Evolutionary conservation across 1,140 invertebrate genomes (phyloP).

Genomic region (Panagrolaimus sp.): DNA sequence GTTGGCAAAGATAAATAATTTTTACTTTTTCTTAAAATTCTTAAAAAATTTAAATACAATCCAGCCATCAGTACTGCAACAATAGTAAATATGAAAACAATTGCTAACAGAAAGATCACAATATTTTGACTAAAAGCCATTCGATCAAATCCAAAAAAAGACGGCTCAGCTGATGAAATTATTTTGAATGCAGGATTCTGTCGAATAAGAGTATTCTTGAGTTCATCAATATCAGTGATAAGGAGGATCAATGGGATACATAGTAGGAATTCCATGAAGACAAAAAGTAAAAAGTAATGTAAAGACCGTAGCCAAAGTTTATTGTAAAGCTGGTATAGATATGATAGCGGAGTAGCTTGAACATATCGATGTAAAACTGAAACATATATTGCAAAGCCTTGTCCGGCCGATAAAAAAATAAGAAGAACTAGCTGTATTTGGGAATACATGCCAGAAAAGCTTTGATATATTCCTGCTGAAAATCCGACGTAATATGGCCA

Average conservation of each 20-base stretch:
- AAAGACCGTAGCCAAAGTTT: neutral
- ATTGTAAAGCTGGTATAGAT: neutral
- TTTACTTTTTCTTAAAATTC: conserved; percentile 5
- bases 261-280: neutral
- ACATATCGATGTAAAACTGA: conserved; percentile 6
- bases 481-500: conserved; percentile 18
- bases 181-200: neutral
- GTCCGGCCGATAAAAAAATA: neutral
- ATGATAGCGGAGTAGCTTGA: neutral
- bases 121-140: neutral
- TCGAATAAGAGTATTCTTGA: neutral
- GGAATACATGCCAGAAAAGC: neutral
- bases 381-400: neutral
- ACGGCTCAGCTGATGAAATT: neutral
- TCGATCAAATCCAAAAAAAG: neutral
- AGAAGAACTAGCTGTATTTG: neutral
- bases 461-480: conserved; percentile 2
- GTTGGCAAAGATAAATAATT: neutral
- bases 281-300: neutral
- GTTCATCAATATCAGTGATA: neutral
- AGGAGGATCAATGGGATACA: neutral
- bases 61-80: neutral
- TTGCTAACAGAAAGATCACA: neutral
- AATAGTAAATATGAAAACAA: neutral
- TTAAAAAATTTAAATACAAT: neutral